Evolutionary conservation across 2,797 vertebrate species (phyloP).

Genomic region (Prionace glauca): DNA sequence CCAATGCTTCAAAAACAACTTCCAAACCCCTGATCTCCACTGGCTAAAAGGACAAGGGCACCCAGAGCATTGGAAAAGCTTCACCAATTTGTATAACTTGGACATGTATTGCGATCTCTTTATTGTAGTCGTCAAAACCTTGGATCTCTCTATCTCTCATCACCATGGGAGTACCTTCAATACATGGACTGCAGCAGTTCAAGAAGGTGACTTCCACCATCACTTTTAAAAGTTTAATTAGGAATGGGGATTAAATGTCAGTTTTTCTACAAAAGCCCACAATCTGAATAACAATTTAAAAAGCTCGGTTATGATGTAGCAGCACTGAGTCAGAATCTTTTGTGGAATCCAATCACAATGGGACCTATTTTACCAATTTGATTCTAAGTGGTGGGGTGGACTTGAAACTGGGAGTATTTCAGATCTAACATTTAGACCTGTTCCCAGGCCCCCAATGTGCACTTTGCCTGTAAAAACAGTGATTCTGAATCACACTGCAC

Average conservation of each 20-base stretch:
- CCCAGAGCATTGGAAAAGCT: background rate
- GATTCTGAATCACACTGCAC: no score
- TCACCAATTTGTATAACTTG: background rate
- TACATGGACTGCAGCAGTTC: background rate
- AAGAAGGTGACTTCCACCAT: no score
- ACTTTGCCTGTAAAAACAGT: no score
- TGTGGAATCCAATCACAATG: background rate
- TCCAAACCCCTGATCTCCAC: background rate
- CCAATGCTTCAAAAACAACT: background rate
- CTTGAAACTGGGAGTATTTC: no score
- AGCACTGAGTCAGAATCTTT: background rate
- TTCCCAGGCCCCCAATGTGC: no score
- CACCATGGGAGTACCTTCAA: background rate
- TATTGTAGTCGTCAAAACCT: background rate
- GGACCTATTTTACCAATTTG: no score
- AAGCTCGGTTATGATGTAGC: no score
- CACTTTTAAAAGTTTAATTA: no score
- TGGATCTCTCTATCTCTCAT: background rate
- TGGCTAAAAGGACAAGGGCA: background rate
- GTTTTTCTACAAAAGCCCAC: background rate
- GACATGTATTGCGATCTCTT: background rate
- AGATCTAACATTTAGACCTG: no score
- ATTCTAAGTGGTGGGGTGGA: no score
- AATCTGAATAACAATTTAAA: no score
- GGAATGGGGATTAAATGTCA: no score